These are phyloP conservation scores for Drosophila neutralis DNA, from an alignment of 2,888 invertebrate species.

Conservation along the genomic window DNA sequence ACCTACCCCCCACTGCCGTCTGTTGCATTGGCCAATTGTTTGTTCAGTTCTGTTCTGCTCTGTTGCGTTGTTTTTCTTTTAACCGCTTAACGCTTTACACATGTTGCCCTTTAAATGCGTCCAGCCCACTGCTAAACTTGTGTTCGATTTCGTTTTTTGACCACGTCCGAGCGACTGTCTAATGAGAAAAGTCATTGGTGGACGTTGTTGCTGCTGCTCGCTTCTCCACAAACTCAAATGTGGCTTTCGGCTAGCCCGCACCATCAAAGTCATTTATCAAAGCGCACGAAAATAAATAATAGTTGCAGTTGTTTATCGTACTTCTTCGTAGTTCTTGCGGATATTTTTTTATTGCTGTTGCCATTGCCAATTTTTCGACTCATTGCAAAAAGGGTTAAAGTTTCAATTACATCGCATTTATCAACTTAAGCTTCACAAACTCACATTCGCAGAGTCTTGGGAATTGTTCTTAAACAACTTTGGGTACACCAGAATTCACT, in stretches of 20 bases:
- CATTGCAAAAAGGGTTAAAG: conserved; percentile 48
- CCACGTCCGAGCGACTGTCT: conserved; percentile 60
- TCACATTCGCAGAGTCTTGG: conserved; percentile 1
- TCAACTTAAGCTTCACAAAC: conserved; percentile 23
- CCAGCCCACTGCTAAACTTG: conserved; percentile 33
- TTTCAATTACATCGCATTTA: conserved; percentile 68
- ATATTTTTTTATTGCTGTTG: conserved; percentile 29
- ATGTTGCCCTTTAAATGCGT: conserved; percentile 53
- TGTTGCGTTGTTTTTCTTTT: conserved; percentile 25
- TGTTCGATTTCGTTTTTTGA: conserved; percentile 60
- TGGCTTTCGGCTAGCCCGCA: conserved; percentile 29
- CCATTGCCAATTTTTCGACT: conserved; percentile 64
- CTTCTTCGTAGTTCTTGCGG: conserved; percentile 16
- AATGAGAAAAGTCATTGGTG: conserved; percentile 73
- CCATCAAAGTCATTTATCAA: conserved; percentile 72
- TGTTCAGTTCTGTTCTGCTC: conserved; percentile 51
- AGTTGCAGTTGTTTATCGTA: conserved; percentile 59
- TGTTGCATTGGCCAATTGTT: conserved; percentile 69
- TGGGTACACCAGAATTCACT: conserved; percentile 4
- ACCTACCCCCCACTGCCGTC: not conserved
- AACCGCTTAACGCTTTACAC: conserved; percentile 61
- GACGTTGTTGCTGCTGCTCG: conserved; percentile 20
- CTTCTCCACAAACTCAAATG: conserved; percentile 31
- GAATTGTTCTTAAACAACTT: conserved; percentile 15
- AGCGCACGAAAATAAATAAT: conserved; percentile 60